Conservation (phyloP, 2,888 invertebrate species). For the Myopa tessellatipennis region DNA sequence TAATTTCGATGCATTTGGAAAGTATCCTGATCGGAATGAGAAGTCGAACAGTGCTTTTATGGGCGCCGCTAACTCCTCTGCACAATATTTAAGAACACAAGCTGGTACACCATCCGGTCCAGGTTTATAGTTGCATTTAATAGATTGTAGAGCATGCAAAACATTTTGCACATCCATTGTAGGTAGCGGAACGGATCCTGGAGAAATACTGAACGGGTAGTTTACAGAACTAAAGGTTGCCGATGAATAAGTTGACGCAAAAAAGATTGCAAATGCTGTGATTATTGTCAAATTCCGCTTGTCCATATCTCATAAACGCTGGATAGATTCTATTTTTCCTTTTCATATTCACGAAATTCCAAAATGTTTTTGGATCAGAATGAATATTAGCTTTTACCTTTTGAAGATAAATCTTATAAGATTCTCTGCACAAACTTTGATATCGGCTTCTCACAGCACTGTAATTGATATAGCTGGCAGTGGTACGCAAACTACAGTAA, state of each 20-base stretch:
- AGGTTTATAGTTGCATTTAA: neutral
- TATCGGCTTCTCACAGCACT: no score
- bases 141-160: neutral
- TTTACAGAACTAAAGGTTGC: neutral
- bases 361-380: constrained; percentile 5
- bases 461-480: no score
- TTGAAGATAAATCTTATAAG: neutral
- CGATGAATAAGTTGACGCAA: neutral
- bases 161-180: neutral
- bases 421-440: neutral
- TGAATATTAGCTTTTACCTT: neutral
- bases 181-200: neutral
- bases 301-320: neutral
- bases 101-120: constrained; percentile 11
- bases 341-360: constrained; percentile 19
- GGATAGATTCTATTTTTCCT: neutral
- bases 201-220: neutral
- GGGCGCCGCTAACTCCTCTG: neutral
- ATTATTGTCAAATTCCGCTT: neutral
- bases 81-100: neutral
- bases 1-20: neutral
- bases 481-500: no score
- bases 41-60: neutral
- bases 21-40: neutral
- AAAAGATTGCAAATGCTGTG: neutral